These are phyloP conservation scores for Leptoteleia sp. DNA, from an alignment of 1,140 invertebrate species.

Conservation along the genomic window DNA sequence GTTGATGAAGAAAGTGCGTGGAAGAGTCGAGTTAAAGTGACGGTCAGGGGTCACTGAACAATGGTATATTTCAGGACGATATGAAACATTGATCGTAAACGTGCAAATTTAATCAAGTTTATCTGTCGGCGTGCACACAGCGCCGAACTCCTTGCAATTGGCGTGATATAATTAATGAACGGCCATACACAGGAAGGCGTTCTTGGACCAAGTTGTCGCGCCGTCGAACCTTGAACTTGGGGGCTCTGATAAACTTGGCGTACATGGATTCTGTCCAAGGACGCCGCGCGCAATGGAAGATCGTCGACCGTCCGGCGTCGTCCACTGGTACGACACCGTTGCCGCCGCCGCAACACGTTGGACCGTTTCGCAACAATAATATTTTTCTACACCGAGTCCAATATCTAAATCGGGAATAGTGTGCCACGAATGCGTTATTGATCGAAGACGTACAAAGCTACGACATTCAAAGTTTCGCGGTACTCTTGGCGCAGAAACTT, in stretches of 20 bases:
- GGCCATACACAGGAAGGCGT: conserved; percentile 38
- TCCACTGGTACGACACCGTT: conserved; percentile 32
- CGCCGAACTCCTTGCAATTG: conserved; percentile 36
- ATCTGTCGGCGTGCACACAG: conserved; percentile 15
- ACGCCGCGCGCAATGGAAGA: conserved; percentile 56
- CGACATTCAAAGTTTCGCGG: conserved; percentile 8
- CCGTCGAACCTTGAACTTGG: conserved; percentile 64
- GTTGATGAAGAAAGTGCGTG: conserved; percentile 16
- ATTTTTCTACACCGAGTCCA: too few relatives aligned
- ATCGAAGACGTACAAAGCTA: conserved; percentile 34
- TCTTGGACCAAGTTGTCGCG: conserved; percentile 58
- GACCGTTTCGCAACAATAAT: too few relatives aligned
- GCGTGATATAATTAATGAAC: conserved; percentile 52
- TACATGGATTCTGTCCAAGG: conserved; percentile 67
- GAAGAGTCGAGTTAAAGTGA: not conserved
- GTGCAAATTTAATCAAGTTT: conserved; percentile 40
- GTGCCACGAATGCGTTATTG: conserved; percentile 38
- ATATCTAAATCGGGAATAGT: conserved; percentile 5
- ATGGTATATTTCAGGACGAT: not conserved
- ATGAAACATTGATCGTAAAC: conserved; percentile 21
- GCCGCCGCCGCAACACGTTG: not conserved
- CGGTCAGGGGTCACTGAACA: conserved; percentile 26
- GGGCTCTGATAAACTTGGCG: conserved; percentile 65
- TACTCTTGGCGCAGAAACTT: conserved; percentile 4
- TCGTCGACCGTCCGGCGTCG: conserved; percentile 52